phyloP scores from a whole-genome alignment of 2,888 invertebrate species.

The Stenchaetothrips biformis region DNA sequence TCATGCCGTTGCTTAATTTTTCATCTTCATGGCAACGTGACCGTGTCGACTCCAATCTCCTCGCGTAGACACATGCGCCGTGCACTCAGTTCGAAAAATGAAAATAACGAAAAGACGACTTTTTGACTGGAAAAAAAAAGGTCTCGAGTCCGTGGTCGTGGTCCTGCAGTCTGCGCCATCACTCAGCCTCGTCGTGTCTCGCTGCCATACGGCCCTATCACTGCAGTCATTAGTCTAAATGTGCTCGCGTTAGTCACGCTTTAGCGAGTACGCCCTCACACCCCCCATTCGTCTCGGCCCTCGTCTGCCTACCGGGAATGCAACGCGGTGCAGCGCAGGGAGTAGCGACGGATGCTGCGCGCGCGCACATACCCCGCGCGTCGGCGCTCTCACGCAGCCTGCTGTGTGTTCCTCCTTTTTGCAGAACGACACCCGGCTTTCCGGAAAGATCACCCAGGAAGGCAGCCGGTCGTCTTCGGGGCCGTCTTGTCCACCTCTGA shows the following conservation, averaged over 20 bases:
- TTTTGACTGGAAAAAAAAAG: neutral
- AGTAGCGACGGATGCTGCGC: too few relatives aligned
- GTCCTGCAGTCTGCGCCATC: neutral
- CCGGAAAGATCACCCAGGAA: too few relatives aligned
- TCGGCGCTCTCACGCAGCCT: too few relatives aligned
- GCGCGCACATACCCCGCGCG: neutral
- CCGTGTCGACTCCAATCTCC: neutral
- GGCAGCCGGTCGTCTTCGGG: too few relatives aligned
- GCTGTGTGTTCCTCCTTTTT: too few relatives aligned
- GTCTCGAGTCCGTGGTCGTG: neutral
- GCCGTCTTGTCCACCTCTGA: too few relatives aligned
- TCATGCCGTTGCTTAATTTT: neutral
- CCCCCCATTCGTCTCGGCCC: too few relatives aligned
- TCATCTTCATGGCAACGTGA: neutral
- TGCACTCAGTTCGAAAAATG: neutral
- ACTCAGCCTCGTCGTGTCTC: neutral
- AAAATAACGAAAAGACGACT: neutral
- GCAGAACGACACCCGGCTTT: too few relatives aligned
- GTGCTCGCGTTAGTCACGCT: slow-evolving; percentile 9
- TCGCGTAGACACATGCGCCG: neutral
- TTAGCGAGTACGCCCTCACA: neutral
- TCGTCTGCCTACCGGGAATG: too few relatives aligned
- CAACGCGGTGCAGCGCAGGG: too few relatives aligned
- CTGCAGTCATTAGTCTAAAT: slow-evolving; percentile 3
- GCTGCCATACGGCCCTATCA: neutral